These are phyloP conservation scores for Mobula hypostoma DNA, from an alignment of 2,113 vertebrate species.

Conservation along the genomic window DNA sequence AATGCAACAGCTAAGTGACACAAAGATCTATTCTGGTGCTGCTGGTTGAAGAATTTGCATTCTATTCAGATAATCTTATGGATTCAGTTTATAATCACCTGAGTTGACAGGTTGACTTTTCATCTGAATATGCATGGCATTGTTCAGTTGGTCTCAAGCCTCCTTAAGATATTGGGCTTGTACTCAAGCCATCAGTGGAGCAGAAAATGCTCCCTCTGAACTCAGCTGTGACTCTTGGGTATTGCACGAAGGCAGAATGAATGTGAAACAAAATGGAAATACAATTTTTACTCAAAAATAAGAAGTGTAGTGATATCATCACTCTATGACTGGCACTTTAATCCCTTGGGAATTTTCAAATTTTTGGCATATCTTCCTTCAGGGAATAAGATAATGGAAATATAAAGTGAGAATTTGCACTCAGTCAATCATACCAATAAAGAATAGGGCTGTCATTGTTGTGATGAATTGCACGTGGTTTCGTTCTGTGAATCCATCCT, in stretches of 20 bases:
- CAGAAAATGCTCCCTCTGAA: neutral
- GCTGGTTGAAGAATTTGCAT: neutral
- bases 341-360: neutral
- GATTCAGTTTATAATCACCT: neutral
- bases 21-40: neutral
- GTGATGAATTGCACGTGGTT: neutral
- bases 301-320: neutral
- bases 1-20: neutral
- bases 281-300: neutral
- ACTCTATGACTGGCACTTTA: neutral
- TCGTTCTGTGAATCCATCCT: neutral
- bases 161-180: neutral
- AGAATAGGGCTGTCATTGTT: neutral
- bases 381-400: neutral
- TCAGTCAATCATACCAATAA: neutral
- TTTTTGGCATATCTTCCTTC: neutral
- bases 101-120: neutral
- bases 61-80: neutral
- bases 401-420: neutral
- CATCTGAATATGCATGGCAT: neutral
- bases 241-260: neutral
- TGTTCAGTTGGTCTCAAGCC: neutral
- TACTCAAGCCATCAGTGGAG: neutral
- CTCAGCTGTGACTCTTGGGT: neutral
- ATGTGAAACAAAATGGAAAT: neutral